These are phyloP conservation scores for Drosophila diplacantha DNA, from an alignment of 2,888 invertebrate species.

Conservation along the genomic window DNA sequence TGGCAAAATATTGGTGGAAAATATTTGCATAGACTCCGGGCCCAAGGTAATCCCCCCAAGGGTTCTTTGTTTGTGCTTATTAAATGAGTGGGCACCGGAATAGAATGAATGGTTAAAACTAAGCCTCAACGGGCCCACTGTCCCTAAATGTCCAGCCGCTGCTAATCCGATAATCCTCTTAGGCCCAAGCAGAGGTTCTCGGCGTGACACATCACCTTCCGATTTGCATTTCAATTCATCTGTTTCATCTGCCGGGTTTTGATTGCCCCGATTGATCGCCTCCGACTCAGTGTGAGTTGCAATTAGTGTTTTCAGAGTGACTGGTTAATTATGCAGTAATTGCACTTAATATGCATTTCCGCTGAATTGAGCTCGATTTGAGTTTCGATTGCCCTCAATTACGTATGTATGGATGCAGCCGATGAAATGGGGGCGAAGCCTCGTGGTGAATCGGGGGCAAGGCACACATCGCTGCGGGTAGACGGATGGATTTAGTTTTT, in stretches of 20 bases:
- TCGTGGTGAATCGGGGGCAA: background rate
- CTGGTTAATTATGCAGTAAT: conserved; percentile 71
- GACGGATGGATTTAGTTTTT: conserved; percentile 7
- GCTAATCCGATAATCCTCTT: conserved; percentile 7
- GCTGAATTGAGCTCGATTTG: conserved; percentile 52
- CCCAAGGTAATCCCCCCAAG: conserved; percentile 10
- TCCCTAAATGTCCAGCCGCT: background rate
- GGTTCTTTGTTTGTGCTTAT: conserved; percentile 24
- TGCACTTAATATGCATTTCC: conserved; percentile 67
- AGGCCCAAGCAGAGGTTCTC: background rate
- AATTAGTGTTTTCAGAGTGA: conserved; percentile 50
- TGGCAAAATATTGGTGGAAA: conserved; percentile 29
- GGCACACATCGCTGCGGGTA: background rate
- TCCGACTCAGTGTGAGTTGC: conserved; percentile 29
- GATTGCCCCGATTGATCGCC: conserved; percentile 17
- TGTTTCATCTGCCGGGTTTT: background rate
- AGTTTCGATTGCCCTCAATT: conserved; percentile 42
- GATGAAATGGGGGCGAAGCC: background rate
- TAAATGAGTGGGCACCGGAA: conserved; percentile 10
- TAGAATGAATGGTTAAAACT: conserved; percentile 3
- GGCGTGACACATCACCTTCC: conserved; percentile 1
- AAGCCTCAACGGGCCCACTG: background rate
- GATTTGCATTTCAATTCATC: background rate
- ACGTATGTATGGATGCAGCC: conserved; percentile 23
- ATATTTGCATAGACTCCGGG: conserved; percentile 19